Evolutionary conservation across 1,140 invertebrate species (phyloP), one percentile per base, ranked within the genome.

Genomic region (Druon quercuslanigerum): DNA sequence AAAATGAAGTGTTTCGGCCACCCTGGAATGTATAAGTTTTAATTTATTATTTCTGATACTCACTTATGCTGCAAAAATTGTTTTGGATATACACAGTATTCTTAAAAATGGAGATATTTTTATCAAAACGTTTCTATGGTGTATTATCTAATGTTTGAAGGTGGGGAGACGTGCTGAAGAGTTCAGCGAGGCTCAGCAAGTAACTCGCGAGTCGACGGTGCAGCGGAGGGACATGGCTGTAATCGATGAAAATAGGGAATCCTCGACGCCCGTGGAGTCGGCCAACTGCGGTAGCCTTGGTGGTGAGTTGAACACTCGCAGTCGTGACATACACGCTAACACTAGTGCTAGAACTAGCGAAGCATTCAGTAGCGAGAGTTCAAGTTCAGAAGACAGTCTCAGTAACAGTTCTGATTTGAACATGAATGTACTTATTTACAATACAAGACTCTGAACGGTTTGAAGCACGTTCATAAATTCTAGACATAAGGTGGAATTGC

Each of bases 151-250:
- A 51, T 20, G 71, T 72, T 72, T 80, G 12, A 51, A 93, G 91
- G 95, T 96, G 77, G 95, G 95, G n/a, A 93, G 94, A 82, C 89
- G 95, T 78, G 93, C 94, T 14, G 95, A 95, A 83, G 93, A 95
- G 83, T 96, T 96, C 89, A 95, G 93, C n/a, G 95, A 95, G 79
- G 95, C 94, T 46, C 94, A 96, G 79, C 84, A 88, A 73, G 80
- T 89, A 72, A 90, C 92, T 83, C 87, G 90, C 51, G 92, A 92
- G 33, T 90, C 88, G 12, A 89, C 92, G 46, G 84, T 88, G 8
- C 87, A 91, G 40, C 88, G 92, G 51, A 89, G 93, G 76, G 94
- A 94, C 78, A 92, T 92, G 74, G 92, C 92, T 19, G 89, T 92
- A 7, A 78, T 77, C 0, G 88, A 92, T n/a, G 87, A 90, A 0